Conservation (phyloP, 1,140 invertebrate species). For the Cyclargus thomasi region DNA sequence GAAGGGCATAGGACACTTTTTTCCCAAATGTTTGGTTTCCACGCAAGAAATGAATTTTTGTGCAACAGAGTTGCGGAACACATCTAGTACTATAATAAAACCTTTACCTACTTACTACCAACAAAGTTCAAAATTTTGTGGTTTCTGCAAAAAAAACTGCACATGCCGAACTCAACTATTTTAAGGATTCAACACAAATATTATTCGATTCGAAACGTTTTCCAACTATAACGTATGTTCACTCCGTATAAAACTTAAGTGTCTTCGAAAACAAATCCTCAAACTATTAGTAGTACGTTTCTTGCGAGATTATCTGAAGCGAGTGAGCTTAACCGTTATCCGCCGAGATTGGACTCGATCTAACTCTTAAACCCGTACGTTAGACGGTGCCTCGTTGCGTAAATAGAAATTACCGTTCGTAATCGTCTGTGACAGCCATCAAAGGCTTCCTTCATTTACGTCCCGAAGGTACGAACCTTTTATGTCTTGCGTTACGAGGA, state of each 20-base stretch:
- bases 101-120: too few species aligned
- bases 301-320: conserved; percentile 9
- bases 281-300: conserved; percentile 15
- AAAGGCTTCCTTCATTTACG: conserved; percentile 15
- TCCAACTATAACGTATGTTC: neutral
- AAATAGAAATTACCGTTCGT: conserved; percentile 14
- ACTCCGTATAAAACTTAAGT: neutral
- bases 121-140: too few species aligned
- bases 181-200: too few species aligned
- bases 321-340: conserved; percentile 12
- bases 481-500: conserved; percentile 12
- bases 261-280: conserved; percentile 13
- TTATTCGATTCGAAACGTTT: too few species aligned
- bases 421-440: conserved; percentile 15
- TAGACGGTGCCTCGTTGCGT: conserved; percentile 12
- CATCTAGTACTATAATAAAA: too few species aligned
- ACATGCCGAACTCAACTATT: too few species aligned
- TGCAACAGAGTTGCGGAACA: too few species aligned
- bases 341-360: conserved; percentile 12
- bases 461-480: conserved; percentile 14
- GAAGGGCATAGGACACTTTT: too few species aligned
- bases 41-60: too few species aligned
- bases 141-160: too few species aligned
- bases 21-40: too few species aligned
- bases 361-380: conserved; percentile 14